A percentile compares a stretch with the other conserved stretches of the same genome.
These are phyloP conservation scores for Drosophila diplacantha DNA, from an alignment of 2,888 invertebrate species.

Conservation along the genomic window DNA sequence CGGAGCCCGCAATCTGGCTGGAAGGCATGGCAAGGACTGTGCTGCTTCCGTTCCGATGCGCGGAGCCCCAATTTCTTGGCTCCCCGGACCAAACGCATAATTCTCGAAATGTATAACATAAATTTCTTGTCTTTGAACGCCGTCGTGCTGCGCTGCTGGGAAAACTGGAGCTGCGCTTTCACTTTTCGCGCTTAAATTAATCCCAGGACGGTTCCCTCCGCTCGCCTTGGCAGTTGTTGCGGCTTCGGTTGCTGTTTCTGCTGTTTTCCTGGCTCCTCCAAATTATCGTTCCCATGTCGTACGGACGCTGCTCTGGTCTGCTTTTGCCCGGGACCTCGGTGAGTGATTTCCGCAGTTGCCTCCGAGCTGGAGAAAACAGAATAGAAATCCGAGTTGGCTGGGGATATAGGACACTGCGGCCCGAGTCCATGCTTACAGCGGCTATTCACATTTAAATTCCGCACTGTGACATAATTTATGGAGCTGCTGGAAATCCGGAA, in stretches of 20 bases:
- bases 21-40: neutral
- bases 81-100: slow-evolving; percentile 53
- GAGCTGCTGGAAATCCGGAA: neutral
- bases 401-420: neutral
- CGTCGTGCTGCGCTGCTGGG: slow-evolving; percentile 15
- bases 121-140: slow-evolving; percentile 50
- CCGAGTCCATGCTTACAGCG: neutral
- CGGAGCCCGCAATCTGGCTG: slow-evolving; percentile 18
- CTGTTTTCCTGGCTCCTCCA: slow-evolving; percentile 32
- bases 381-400: slow-evolving; percentile 8
- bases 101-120: slow-evolving; percentile 56
- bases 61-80: slow-evolving; percentile 43
- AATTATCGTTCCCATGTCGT: slow-evolving; percentile 68
- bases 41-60: slow-evolving; percentile 22
- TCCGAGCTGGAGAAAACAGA: neutral
- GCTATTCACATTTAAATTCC: neutral
- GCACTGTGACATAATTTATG: slow-evolving; percentile 6
- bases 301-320: slow-evolving; percentile 35
- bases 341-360: slow-evolving; percentile 13
- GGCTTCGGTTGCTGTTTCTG: slow-evolving; percentile 25
- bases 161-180: slow-evolving; percentile 52
- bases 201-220: slow-evolving; percentile 54
- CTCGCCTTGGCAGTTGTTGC: slow-evolving; percentile 27
- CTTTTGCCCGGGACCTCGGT: slow-evolving; percentile 7
- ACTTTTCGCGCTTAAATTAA: slow-evolving; percentile 65